phyloP scores from a whole-genome alignment of 2,888 invertebrate species.

The Ganaspis brasiliensis region DNA sequence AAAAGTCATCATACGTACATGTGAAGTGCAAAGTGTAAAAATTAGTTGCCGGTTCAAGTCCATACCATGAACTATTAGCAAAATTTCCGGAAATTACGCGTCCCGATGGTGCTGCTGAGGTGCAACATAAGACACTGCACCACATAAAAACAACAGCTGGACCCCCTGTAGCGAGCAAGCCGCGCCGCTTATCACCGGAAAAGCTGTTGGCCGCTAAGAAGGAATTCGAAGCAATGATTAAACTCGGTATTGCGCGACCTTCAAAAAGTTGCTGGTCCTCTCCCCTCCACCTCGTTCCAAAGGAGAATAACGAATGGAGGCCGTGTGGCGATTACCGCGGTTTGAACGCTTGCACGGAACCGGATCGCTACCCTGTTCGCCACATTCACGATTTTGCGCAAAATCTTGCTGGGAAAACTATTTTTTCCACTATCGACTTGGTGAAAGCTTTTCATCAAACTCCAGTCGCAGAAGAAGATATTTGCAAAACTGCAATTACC shows the following conservation, averaged over 20 bases:
- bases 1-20: slow-evolving; percentile 54
- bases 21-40: neutral
- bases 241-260: neutral
- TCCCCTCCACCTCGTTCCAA: neutral
- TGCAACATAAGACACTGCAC: slow-evolving; percentile 54
- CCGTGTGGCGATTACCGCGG: neutral
- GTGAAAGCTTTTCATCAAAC: neutral
- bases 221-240: neutral
- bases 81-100: slow-evolving; percentile 42
- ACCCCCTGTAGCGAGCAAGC: neutral
- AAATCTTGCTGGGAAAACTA: neutral
- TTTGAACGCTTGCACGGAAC: neutral
- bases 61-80: slow-evolving; percentile 9
- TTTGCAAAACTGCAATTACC: neutral
- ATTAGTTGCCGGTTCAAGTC: neutral
- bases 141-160: slow-evolving; percentile 29
- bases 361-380: neutral
- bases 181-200: slow-evolving; percentile 51
- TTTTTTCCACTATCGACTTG: neutral
- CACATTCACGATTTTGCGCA: neutral
- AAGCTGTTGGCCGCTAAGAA: neutral
- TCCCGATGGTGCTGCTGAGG: slow-evolving; percentile 21
- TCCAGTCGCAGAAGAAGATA: neutral
- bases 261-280: neutral
- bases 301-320: neutral